Evolutionary conservation across 2,888 invertebrate species (phyloP).

Genomic region (Caenorhabditis sp.): DNA sequence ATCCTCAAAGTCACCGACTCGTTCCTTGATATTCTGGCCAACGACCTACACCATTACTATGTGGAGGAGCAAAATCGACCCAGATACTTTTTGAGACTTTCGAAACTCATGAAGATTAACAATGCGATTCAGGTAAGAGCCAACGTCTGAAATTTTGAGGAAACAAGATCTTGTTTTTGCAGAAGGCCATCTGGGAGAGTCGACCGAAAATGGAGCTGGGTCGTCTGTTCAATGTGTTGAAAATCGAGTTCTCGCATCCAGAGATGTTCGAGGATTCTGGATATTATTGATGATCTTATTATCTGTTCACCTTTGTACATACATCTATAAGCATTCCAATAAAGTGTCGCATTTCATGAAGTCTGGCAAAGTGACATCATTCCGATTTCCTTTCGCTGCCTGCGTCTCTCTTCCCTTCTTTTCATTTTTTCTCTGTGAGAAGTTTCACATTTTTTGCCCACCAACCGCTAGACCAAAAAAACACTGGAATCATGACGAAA

Average conservation of each 20-base stretch:
- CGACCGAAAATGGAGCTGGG: slow-evolving; percentile 64
- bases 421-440: background rate
- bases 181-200: slow-evolving; percentile 66
- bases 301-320: background rate
- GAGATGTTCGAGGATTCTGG: slow-evolving; percentile 56
- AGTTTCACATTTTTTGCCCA: no score
- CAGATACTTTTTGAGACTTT: slow-evolving; percentile 63
- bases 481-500: slow-evolving; percentile 1
- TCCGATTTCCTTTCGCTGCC: background rate
- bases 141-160: background rate
- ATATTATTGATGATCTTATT: slow-evolving; percentile 9
- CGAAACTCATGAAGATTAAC: slow-evolving; percentile 65
- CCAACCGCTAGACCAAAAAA: no score
- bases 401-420: background rate
- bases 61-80: slow-evolving; percentile 25
- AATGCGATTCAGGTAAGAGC: slow-evolving; percentile 63
- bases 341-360: background rate
- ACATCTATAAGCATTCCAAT: background rate
- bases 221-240: slow-evolving; percentile 67
- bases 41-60: slow-evolving; percentile 64
- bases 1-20: slow-evolving; percentile 38
- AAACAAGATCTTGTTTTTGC: slow-evolving; percentile 8
- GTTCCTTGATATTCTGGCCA: slow-evolving; percentile 45
- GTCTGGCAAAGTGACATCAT: background rate
- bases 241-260: slow-evolving; percentile 61